These are phyloP conservation scores for Cryptocephalus primarius DNA, from an alignment of 2,888 invertebrate species.

Conservation along the genomic window DNA sequence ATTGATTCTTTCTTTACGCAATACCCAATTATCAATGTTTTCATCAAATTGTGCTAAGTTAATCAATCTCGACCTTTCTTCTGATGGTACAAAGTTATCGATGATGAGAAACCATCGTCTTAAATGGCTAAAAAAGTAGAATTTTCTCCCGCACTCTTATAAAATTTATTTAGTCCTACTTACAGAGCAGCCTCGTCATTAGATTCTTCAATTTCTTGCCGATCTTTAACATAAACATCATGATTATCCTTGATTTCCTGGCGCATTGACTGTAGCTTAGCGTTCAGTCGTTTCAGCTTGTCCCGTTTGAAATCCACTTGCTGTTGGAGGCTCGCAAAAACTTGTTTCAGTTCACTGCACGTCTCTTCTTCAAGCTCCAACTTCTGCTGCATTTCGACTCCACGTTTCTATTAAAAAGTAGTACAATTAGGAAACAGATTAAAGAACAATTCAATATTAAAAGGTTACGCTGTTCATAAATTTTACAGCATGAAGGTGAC, in stretches of 20 bases:
- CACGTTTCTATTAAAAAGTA: constrained; percentile 38
- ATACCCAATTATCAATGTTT: constrained; percentile 65
- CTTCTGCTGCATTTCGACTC: constrained; percentile 88
- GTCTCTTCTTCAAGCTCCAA: constrained; percentile 91
- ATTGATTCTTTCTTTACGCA: constrained; percentile 29
- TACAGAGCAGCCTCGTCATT: constrained; percentile 79
- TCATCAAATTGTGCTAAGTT: constrained; percentile 70
- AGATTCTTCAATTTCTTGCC: constrained; percentile 83
- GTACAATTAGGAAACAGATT: constrained; percentile 1
- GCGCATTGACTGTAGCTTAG: constrained; percentile 63
- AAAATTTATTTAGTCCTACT: constrained; percentile 6
- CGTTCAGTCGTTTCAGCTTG: constrained; percentile 82
- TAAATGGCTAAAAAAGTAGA: constrained; percentile 50
- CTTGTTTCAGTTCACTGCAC: constrained; percentile 79
- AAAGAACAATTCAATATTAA: neutral
- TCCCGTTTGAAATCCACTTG: constrained; percentile 95
- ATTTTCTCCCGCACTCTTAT: neutral
- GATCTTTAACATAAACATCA: constrained; percentile 82
- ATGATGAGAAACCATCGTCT: constrained; percentile 81
- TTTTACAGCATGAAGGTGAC: no score
- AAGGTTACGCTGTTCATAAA: no score
- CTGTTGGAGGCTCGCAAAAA: constrained; percentile 85
- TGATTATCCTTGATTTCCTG: constrained; percentile 73
- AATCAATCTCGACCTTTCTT: constrained; percentile 64
- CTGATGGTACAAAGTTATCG: constrained; percentile 81